Evolutionary conservation across 2,888 invertebrate genomes (phyloP).

Genomic region (Aphrophora alni): DNA sequence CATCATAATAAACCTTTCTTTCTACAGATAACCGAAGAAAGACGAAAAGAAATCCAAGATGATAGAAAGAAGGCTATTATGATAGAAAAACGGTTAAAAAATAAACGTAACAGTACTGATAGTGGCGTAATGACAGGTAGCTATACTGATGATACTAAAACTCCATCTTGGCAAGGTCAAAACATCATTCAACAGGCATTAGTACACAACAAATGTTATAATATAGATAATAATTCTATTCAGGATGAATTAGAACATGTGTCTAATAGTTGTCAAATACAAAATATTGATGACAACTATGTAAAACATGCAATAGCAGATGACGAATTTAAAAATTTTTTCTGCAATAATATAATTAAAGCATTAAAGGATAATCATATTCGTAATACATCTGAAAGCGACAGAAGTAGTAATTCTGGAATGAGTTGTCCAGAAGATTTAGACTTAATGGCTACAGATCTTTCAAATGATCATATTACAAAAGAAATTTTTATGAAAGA

Average conservation of each 20-base stretch:
- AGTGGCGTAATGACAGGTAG: slow-evolving; percentile 32
- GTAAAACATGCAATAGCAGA: slow-evolving; percentile 18
- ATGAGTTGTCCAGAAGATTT: not conserved
- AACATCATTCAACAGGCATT: not conserved
- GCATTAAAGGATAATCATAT: not conserved
- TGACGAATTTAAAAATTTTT: not conserved
- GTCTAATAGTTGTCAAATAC: not conserved
- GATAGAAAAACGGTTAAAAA: slow-evolving; percentile 44
- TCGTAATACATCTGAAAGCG: not conserved
- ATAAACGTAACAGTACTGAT: slow-evolving; percentile 41
- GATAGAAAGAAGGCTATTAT: slow-evolving; percentile 45
- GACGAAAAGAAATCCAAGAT: slow-evolving; percentile 43
- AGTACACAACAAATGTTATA: not conserved
- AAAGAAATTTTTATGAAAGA: not conserved
- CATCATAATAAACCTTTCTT: too few species aligned
- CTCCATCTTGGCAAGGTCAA: not conserved
- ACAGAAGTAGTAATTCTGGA: not conserved
- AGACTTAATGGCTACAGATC: not conserved
- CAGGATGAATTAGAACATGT: not conserved
- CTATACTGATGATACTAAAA: slow-evolving; percentile 14
- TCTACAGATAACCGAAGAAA: slow-evolving; percentile 44
- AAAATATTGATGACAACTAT: slow-evolving; percentile 22
- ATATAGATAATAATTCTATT: not conserved
- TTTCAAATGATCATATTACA: not conserved
- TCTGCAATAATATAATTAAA: not conserved